Evolutionary conservation across 2,797 vertebrate genomes (phyloP), one percentile per base, ranked within the genome.

Genomic region (Vireo griseus): DNA sequence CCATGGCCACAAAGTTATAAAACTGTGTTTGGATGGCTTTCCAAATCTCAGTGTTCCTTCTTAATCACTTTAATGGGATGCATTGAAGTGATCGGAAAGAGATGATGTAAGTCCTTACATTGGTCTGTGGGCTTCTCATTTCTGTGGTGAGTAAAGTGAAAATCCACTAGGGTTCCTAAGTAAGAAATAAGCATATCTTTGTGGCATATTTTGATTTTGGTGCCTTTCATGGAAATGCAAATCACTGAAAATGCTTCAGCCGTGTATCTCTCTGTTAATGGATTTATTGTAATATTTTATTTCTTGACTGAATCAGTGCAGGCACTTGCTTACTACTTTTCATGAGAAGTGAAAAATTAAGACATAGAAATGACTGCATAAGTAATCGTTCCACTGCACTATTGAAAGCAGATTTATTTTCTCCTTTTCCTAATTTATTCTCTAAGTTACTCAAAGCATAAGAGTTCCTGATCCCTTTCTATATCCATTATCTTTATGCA

Each of bases 211-310:
- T 84, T 81, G 7, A 29, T 81, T 90, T 28, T 59, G 26, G 29
- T 57, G 40, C 15, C n/a, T 79, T 52, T 91, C 59, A 45, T n/a
- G 28, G 37, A 83, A 93, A 65, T 11, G 14, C 54, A 61, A 55
- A 28, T 84, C 12, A 68, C 24, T 37, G 67, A 66, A 94, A 88
- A 69, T 39, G 5, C 20, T 89, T 42, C 59, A 85, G 51, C n/a
- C 13, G 18, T 9, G 15, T 61, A 8, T 77, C 13, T 90, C 48
- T 77, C 24, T 67, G 21, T n/a, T 69, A 83, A 47, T 15, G 12
- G 39, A 73, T 90, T 92, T 82, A 24, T 7, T 94, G 66, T 51
- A 75, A 28, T 62, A 22, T 61, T 92, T 72, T 88, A 55, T 62
- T 92, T 87, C 54, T 82, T 91, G 31, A 48, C 37, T 29, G 12